Conservation (phyloP, 2,113 vertebrate genomes). For the Thomomys bottae region DNA sequence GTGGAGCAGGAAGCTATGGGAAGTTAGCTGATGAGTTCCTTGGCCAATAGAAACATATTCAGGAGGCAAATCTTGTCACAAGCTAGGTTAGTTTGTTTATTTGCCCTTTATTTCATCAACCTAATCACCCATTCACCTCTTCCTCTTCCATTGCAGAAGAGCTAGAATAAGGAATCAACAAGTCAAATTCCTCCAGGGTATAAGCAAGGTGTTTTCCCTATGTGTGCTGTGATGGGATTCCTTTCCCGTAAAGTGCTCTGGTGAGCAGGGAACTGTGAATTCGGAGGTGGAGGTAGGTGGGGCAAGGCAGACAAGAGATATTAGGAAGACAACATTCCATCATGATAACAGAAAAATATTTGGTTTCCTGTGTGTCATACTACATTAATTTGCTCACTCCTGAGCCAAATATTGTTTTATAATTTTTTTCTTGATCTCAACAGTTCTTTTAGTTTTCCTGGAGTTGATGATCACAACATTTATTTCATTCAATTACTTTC, state of each 20-base stretch:
- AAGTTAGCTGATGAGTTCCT: neutral
- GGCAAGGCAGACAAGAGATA: too few species aligned
- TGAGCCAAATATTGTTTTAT: neutral
- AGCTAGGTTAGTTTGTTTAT: neutral
- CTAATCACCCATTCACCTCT: neutral
- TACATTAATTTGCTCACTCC: neutral
- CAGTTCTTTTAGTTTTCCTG: neutral
- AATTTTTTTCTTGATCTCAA: neutral
- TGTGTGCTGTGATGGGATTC: too few species aligned
- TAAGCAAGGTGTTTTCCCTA: neutral
- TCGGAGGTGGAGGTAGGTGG: too few species aligned
- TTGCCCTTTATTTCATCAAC: neutral
- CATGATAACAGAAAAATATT: too few species aligned
- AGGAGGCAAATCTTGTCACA: neutral
- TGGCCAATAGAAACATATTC: neutral
- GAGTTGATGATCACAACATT: neutral
- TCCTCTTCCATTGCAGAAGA: neutral
- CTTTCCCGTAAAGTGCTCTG: too few species aligned
- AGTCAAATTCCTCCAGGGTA: neutral
- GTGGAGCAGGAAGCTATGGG: neutral
- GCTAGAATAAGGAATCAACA: neutral
- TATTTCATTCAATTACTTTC: slow-evolving; percentile 7
- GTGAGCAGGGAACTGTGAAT: too few species aligned
- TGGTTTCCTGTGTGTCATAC: neutral
- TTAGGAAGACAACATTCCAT: too few species aligned